These are phyloP conservation scores for Cyclopterus lumpus DNA, from an alignment of 2,797 vertebrate species.

Conservation along the genomic window DNA sequence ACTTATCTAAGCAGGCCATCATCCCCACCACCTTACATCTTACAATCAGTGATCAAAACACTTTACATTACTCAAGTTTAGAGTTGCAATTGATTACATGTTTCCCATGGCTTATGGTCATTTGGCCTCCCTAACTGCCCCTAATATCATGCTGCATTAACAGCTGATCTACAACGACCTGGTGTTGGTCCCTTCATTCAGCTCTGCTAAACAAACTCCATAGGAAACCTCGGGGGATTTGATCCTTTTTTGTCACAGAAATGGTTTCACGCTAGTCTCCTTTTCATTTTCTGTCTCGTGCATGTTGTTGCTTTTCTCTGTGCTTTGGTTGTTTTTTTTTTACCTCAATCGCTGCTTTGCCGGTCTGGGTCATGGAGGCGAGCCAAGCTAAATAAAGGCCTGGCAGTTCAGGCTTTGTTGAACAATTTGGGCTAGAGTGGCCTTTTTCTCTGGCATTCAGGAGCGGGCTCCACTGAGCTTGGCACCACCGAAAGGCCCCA, in stretches of 20 bases:
- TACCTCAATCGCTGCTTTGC: conserved; percentile 61
- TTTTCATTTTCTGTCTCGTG: conserved; percentile 62
- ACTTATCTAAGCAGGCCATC: background rate
- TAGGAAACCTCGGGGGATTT: conserved; percentile 48
- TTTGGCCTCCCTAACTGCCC: background rate
- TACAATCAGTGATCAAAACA: background rate
- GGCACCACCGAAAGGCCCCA: conserved; percentile 70
- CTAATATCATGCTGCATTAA: conserved; percentile 9
- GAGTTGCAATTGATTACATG: background rate
- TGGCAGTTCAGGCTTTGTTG: conserved; percentile 75
- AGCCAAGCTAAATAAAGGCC: conserved; percentile 81
- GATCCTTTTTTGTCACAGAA: conserved; percentile 54
- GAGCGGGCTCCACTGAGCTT: conserved; percentile 77
- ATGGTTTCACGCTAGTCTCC: conserved; percentile 57
- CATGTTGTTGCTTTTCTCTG: conserved; percentile 63
- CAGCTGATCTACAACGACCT: conserved; percentile 28
- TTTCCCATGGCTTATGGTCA: background rate
- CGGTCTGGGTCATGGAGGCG: conserved; percentile 70
- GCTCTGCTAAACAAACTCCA: conserved; percentile 38
- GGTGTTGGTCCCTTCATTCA: conserved; percentile 35
- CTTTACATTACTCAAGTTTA: background rate
- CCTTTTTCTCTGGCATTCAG: conserved; percentile 81
- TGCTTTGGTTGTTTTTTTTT: conserved; percentile 63
- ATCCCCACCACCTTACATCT: background rate
- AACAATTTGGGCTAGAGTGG: conserved; percentile 79